These are phyloP conservation scores for Pseudochromis fuscus DNA, from an alignment of 2,797 vertebrate species.

Conservation along the genomic window DNA sequence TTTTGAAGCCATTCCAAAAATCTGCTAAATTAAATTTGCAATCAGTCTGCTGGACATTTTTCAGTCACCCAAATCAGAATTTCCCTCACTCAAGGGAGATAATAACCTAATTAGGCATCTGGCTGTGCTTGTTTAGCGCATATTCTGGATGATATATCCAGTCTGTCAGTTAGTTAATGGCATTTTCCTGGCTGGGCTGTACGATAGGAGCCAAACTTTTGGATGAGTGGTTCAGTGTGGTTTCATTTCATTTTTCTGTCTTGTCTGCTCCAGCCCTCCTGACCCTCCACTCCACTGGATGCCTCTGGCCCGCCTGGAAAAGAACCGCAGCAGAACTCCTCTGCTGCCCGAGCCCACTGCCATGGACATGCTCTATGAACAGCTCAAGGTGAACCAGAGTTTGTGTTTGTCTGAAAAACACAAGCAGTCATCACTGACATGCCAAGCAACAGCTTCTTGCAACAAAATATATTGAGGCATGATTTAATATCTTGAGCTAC, in stretches of 20 bases:
- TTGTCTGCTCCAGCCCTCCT: constrained; percentile 52
- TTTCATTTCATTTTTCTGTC: constrained; percentile 22
- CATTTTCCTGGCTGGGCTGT: too few species aligned
- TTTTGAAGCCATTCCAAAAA: background rate
- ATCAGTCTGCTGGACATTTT: background rate
- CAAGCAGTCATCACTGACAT: background rate
- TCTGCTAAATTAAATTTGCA: background rate
- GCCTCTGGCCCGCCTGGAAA: constrained; percentile 79
- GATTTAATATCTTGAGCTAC: constrained; percentile 11
- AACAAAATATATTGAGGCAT: constrained; percentile 9
- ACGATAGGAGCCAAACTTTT: background rate
- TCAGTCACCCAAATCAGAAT: background rate
- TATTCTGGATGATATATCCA: constrained; percentile 7
- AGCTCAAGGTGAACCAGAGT: constrained; percentile 77
- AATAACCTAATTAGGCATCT: constrained; percentile 7
- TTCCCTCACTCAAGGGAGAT: background rate
- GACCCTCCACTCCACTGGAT: constrained; percentile 84
- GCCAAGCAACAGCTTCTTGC: background rate
- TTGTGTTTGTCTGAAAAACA: constrained; percentile 29
- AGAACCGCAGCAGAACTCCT: constrained; percentile 79
- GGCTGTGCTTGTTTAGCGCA: background rate
- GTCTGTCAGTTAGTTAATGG: background rate
- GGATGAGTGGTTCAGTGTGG: background rate
- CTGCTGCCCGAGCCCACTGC: constrained; percentile 83
- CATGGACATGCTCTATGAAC: constrained; percentile 82